A percentile compares a stretch with the other conserved stretches of the same genome.
Conservation (phyloP, 2,113 vertebrate genomes). For the Sinocyclocheilus grahami region DNA sequence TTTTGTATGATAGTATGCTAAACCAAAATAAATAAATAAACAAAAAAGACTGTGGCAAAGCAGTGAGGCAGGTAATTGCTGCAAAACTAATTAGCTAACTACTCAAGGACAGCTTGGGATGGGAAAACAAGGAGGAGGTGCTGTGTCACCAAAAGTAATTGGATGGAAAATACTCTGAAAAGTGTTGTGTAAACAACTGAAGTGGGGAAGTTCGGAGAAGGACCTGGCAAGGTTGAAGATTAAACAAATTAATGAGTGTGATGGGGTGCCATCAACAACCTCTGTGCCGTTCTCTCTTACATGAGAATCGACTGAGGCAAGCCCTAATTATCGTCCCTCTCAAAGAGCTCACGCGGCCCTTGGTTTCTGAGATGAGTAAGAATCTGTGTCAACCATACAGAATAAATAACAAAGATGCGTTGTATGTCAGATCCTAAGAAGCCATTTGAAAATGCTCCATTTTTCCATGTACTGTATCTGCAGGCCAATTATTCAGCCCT, state of each 20-base stretch:
- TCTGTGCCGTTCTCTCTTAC: slow-evolving; percentile 36
- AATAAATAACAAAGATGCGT: slow-evolving; percentile 24
- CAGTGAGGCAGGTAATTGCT: slow-evolving; percentile 73
- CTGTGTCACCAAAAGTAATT: slow-evolving; percentile 63
- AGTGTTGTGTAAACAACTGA: slow-evolving; percentile 62
- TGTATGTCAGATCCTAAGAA: slow-evolving; percentile 20
- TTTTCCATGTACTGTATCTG: neutral
- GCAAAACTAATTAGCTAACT: slow-evolving; percentile 73
- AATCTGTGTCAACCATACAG: neutral
- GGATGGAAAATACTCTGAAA: slow-evolving; percentile 62
- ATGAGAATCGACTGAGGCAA: slow-evolving; percentile 39
- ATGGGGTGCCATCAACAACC: slow-evolving; percentile 44
- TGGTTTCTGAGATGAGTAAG: slow-evolving; percentile 6
- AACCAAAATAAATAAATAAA: slow-evolving; percentile 49
- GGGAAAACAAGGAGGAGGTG: slow-evolving; percentile 52
- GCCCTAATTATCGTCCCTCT: slow-evolving; percentile 37
- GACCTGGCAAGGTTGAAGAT: slow-evolving; percentile 61
- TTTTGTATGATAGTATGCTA: slow-evolving; percentile 57
- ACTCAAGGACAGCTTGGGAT: slow-evolving; percentile 70
- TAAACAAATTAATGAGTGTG: slow-evolving; percentile 63
- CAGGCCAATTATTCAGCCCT: slow-evolving; percentile 21
- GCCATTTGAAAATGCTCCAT: neutral
- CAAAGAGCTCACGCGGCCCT: neutral
- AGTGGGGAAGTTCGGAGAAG: slow-evolving; percentile 44
- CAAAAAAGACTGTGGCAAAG: slow-evolving; percentile 55